Conservation (phyloP, 1,140 invertebrate genomes). For the Conopomorpha cramerella region DNA sequence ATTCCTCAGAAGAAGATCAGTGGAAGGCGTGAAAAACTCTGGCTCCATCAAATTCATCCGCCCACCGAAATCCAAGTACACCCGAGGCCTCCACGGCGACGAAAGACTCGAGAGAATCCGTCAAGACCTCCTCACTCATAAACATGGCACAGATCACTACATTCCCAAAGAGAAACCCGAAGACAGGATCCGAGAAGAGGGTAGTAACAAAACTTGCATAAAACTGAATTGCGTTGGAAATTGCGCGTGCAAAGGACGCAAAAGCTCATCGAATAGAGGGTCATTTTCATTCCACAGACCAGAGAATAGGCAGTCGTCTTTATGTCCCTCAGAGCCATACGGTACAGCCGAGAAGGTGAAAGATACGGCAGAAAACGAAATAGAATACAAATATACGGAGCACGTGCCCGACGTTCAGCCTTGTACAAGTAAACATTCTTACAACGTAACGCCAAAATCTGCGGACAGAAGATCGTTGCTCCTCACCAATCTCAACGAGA, state of each 20-base stretch:
- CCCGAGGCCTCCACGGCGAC: conserved; percentile 40
- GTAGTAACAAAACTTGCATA: conserved; percentile 23
- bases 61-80: conserved; percentile 47
- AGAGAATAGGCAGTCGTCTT: conserved; percentile 28
- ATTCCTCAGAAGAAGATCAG: conserved; percentile 30
- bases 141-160: conserved; percentile 40
- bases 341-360: conserved; percentile 14
- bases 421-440: conserved; percentile 45
- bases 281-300: conserved; percentile 45
- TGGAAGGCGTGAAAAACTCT: conserved; percentile 25
- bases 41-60: conserved; percentile 45
- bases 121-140: conserved; percentile 45
- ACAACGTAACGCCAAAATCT: conserved; percentile 45
- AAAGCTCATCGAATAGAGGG: conserved; percentile 29
- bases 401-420: conserved; percentile 42
- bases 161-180: conserved; percentile 41
- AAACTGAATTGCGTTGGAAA: conserved; percentile 36
- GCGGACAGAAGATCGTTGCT: conserved; percentile 38
- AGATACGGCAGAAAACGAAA: conserved; percentile 41
- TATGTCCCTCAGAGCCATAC: conserved; percentile 31
- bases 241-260: conserved; percentile 37
- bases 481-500: conserved; percentile 50
- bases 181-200: conserved; percentile 23
- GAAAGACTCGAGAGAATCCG: conserved; percentile 48
- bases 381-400: conserved; percentile 50